Base-by-base conservation (phyloP, 2,797 vertebrate genomes). In the Poeciliopsis presidionis region DNA sequence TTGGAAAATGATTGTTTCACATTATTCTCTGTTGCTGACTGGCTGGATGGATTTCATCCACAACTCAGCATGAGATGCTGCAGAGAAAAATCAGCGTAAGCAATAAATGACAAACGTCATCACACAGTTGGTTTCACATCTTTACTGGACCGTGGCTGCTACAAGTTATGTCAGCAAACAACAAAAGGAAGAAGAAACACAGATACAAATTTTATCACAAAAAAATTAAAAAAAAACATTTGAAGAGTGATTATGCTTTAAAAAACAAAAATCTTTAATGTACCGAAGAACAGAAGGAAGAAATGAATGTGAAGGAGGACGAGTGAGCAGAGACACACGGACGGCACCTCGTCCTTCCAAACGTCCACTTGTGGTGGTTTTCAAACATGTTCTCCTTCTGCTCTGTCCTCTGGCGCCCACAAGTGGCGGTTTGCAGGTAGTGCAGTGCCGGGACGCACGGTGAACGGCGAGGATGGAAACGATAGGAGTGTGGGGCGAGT, bases 121-220 rank as follows among this genome's bases (percentile, higher is more conserved):
- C 45, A 33, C 76, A 41, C n/a, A 70, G 41, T 73, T 84, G 76
- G 84, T 72, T 92, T 93, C 86, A 93, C 91, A 91, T 91, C 82
- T 94, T 94, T 94, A 94, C 90, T 94, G 87, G 89, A 87, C 92
- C 91, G 92, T 87, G 86, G 74, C 83, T 90, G 74, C 71, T 87
- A 90, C 83, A 92, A 75, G 87, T 85, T 90, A 88, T 80, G 91
- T 72, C 89, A 84, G 83, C 75, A 84, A 77, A 82, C 72, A 74
- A 93, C 85, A 90, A 25, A 25, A 84, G 72, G 67, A 83, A 45
- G 53, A 82, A 39, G 63, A 89, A 88, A 90, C 86, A 89, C 46
- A 22, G 51, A 72, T 61, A 76, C 70, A 63, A 83, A 33, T 25
- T 28, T 30, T 61, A 85, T 91, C 87, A 89, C 88, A 85, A 72